Conservation (phyloP, 2,888 invertebrate species). For the Amphipoea oculea region DNA sequence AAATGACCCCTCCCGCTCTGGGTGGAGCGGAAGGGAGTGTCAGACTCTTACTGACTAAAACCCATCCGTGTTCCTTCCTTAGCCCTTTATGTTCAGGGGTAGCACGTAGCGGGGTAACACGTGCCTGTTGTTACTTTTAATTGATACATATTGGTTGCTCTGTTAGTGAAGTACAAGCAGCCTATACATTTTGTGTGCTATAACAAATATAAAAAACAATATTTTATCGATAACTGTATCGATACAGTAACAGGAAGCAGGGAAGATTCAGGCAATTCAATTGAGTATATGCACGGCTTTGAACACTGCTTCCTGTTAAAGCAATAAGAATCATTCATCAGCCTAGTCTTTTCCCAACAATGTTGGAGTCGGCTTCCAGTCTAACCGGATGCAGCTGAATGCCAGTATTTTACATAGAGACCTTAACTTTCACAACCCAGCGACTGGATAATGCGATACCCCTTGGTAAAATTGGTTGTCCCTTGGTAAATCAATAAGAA, state of each 20-base stretch:
- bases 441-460: neutral
- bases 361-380: neutral
- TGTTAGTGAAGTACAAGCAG: neutral
- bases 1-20: no score
- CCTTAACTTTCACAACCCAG: neutral
- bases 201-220: neutral
- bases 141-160: neutral
- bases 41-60: no score
- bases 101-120: no score
- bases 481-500: neutral
- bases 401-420: neutral
- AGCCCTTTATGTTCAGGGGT: no score
- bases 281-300: neutral
- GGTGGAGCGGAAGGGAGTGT: no score
- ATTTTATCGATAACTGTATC: neutral
- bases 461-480: neutral
- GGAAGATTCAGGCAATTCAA: neutral
- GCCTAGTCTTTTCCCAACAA: no score
- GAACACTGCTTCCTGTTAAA: neutral
- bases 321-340: neutral
- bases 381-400: neutral
- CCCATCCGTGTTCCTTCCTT: no score
- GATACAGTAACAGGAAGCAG: no score
- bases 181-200: neutral
- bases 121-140: slow-evolving; percentile 1